Conservation (phyloP, 2,888 invertebrate species). For the Stenotaenia linearis region DNA sequence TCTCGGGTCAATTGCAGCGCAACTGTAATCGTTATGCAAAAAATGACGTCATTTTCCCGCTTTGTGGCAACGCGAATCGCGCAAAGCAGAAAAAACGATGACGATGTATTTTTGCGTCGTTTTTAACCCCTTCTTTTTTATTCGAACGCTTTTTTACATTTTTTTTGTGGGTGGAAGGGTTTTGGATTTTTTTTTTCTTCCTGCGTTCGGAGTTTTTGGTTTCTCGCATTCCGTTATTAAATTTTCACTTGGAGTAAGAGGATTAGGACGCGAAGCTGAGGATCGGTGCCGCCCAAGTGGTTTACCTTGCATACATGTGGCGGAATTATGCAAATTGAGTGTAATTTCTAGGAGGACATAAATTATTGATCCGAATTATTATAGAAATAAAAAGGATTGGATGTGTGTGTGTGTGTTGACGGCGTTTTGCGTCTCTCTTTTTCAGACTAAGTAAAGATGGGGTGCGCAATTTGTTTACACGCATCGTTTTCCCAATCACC, state of each 20-base stretch:
- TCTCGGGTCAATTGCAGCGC: neutral
- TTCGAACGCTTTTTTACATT: neutral
- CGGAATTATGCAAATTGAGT: slow-evolving; percentile 37
- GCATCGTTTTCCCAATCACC: slow-evolving; percentile 19
- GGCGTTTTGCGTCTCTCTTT: slow-evolving; percentile 17
- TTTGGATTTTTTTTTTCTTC: neutral
- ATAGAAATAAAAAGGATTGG: slow-evolving; percentile 33
- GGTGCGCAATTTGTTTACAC: slow-evolving; percentile 21
- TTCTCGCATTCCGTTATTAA: slow-evolving; percentile 32
- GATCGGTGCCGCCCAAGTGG: slow-evolving; percentile 31
- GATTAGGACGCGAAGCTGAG: slow-evolving; percentile 31
- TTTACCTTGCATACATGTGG: slow-evolving; percentile 37
- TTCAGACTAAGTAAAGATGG: neutral
- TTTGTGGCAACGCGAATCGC: neutral
- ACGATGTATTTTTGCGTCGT: neutral
- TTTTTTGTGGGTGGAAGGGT: neutral
- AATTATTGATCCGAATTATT: slow-evolving; percentile 36
- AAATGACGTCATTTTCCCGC: neutral
- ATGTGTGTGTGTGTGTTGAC: slow-evolving; percentile 8
- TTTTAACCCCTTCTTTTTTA: neutral
- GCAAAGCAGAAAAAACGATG: slow-evolving; percentile 6
- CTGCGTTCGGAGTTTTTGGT: slow-evolving; percentile 27
- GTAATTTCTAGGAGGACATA: slow-evolving; percentile 36
- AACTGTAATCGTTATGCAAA: too few species aligned
- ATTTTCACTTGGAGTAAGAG: slow-evolving; percentile 34